These are phyloP conservation scores for Psilopsiagon aurifrons DNA, from an alignment of 2,113 vertebrate species.

Conservation along the genomic window DNA sequence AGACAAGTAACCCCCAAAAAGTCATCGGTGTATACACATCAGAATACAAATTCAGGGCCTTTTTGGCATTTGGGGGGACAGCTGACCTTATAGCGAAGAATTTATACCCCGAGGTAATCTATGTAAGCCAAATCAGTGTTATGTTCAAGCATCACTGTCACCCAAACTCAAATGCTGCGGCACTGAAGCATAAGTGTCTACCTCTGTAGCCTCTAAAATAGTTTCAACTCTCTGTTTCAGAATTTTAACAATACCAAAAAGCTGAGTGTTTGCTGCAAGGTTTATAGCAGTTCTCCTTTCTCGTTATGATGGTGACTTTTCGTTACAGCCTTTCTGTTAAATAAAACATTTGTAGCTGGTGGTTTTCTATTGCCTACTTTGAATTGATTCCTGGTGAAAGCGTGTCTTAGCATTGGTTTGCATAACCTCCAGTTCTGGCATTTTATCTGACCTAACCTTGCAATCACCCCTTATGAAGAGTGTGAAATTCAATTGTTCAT, in stretches of 20 bases:
- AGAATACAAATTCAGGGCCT: background rate
- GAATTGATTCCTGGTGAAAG: background rate
- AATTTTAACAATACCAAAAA: background rate
- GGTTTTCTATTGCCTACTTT: background rate
- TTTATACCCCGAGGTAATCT: background rate
- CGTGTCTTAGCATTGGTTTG: background rate
- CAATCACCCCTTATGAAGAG: background rate
- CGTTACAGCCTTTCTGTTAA: background rate
- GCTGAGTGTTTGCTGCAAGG: background rate
- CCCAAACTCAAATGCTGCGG: background rate
- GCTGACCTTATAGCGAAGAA: background rate
- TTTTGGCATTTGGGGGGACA: background rate
- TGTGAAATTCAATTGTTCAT: background rate
- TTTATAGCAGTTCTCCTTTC: background rate
- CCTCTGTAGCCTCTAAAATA: background rate
- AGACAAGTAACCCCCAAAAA: background rate
- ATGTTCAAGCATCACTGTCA: background rate
- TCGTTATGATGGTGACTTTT: background rate
- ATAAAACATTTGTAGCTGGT: background rate
- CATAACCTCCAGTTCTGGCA: background rate
- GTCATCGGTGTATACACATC: rapidly evolving
- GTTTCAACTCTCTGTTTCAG: background rate
- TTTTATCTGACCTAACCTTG: background rate
- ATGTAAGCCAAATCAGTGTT: background rate
- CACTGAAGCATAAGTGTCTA: background rate